Conservation (phyloP, 2,113 vertebrate genomes). For the Percina caprodes region DNA sequence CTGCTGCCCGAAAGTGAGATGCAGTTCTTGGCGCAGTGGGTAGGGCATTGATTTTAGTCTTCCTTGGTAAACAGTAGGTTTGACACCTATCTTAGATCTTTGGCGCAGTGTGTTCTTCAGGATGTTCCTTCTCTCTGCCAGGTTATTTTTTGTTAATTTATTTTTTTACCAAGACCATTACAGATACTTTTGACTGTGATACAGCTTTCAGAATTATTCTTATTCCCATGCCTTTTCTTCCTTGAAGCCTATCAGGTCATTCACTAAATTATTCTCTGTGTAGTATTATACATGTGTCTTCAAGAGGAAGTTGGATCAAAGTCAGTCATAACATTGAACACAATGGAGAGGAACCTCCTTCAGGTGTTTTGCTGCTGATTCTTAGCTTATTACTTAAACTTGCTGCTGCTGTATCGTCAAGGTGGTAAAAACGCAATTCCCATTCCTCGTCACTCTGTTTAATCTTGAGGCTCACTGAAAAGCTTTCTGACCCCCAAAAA, state of each 20-base stretch:
- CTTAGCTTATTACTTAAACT: constrained; percentile 5
- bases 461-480: constrained; percentile 4
- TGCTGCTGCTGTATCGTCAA: background rate
- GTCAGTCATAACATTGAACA: constrained; percentile 26
- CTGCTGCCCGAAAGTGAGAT: constrained; percentile 36
- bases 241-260: constrained; percentile 4
- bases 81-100: constrained; percentile 64
- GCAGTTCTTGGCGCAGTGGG: constrained; percentile 54
- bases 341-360: constrained; percentile 5
- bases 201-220: background rate
- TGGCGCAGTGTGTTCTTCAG: constrained; percentile 62
- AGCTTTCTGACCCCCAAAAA: background rate
- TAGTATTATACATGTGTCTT: constrained; percentile 45
- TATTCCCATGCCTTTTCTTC: constrained; percentile 5
- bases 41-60: constrained; percentile 63
- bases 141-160: constrained; percentile 4
- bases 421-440: constrained; percentile 12
- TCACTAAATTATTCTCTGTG: constrained; percentile 72
- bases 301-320: constrained; percentile 13
- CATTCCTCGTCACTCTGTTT: constrained; percentile 1
- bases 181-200: background rate
- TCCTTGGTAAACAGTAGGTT: constrained; percentile 64
- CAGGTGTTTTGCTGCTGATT: background rate
- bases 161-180: background rate
- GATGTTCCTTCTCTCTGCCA: constrained; percentile 21